A percentile compares a stretch with the other conserved stretches of the same genome.
Evolutionary conservation across 30 jellyfish, hydroid and myxozoan species (phyloP).

Genomic region (Aurelia coerulea): DNA sequence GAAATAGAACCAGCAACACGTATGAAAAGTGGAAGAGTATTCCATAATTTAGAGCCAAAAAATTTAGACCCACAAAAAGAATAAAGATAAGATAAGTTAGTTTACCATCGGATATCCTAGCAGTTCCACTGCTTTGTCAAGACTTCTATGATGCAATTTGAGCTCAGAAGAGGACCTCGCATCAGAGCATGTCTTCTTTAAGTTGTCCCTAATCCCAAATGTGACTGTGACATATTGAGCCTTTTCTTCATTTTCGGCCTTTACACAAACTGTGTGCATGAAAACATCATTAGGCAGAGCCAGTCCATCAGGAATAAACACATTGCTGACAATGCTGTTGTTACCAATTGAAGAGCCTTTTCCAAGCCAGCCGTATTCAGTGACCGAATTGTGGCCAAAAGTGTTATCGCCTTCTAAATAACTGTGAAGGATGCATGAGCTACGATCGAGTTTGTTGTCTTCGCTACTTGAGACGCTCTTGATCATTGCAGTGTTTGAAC

Average conservation of each 20-base stretch:
- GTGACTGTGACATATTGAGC: slow-evolving; percentile 75
- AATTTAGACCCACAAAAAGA: too few species aligned
- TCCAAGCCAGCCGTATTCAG: slow-evolving; percentile 81
- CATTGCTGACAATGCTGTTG: slow-evolving; percentile 84
- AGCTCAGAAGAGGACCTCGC: slow-evolving; percentile 32
- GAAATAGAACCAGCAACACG: too few species aligned
- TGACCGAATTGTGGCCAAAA: slow-evolving; percentile 68
- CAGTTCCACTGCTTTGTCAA: slow-evolving; percentile 56
- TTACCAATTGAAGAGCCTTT: slow-evolving; percentile 62
- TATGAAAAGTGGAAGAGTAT: too few species aligned
- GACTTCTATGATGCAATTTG: slow-evolving; percentile 38
- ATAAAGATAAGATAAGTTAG: not conserved
- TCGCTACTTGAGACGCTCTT: slow-evolving; percentile 17
- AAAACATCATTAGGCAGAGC: slow-evolving; percentile 69
- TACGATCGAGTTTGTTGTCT: slow-evolving; percentile 10
- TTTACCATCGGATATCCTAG: slow-evolving; percentile 63
- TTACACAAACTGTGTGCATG: slow-evolving; percentile 81
- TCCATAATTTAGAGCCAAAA: too few species aligned
- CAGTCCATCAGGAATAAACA: slow-evolving; percentile 56
- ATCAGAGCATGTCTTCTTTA: slow-evolving; percentile 63
- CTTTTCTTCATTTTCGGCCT: slow-evolving; percentile 29
- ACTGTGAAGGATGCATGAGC: slow-evolving; percentile 62
- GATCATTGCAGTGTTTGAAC: slow-evolving; percentile 68
- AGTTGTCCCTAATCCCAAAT: slow-evolving; percentile 79
- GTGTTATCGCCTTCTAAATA: slow-evolving; percentile 42